Conservation (phyloP, 2,113 vertebrate species). For the Nothobranchius furzeri region DNA sequence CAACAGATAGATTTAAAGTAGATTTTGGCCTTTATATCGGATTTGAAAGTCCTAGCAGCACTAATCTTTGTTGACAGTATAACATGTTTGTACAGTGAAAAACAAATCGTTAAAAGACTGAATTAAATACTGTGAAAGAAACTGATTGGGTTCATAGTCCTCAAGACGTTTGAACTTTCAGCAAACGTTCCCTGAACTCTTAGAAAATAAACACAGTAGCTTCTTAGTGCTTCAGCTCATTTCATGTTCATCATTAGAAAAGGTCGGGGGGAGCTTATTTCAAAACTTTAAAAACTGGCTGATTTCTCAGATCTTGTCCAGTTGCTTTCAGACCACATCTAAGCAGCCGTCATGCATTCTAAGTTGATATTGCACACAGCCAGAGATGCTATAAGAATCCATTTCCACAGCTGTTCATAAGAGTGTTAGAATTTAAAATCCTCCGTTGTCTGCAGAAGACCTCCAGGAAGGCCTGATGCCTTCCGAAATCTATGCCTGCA, state of each 20-base stretch:
- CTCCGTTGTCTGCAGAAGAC: background rate
- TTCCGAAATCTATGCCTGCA: background rate
- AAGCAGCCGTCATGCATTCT: background rate
- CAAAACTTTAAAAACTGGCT: background rate
- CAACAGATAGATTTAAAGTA: background rate
- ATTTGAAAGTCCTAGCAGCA: background rate
- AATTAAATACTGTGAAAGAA: no score
- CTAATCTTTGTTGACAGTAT: background rate
- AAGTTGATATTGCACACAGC: background rate
- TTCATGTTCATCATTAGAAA: background rate
- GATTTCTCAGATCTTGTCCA: background rate
- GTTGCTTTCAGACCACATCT: background rate
- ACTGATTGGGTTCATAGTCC: background rate
- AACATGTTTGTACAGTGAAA: background rate
- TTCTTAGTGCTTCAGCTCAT: background rate
- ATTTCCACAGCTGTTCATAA: background rate
- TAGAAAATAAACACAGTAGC: background rate
- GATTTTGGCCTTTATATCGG: background rate
- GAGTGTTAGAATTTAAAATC: background rate
- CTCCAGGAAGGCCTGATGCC: background rate
- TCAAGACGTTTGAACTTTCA: background rate
- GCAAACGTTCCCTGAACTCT: background rate
- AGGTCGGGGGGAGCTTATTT: background rate
- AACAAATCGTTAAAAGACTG: background rate
- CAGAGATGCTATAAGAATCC: background rate